Evolutionary conservation across 2,888 invertebrate genomes (phyloP).

Genomic region (Anoncus sp.): DNA sequence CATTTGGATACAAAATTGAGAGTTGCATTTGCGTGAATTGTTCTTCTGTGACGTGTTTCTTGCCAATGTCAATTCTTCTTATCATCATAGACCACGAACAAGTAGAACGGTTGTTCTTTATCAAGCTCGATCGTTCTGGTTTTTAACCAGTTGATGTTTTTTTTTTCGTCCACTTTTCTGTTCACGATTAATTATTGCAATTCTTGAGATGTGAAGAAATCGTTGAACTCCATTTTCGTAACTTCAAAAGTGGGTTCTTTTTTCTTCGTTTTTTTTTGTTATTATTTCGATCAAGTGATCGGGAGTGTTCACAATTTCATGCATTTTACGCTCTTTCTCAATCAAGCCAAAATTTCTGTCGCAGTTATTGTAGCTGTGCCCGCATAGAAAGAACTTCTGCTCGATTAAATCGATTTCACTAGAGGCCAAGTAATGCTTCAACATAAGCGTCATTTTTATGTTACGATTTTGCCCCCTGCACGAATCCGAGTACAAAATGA

Average conservation of each 20-base stretch:
- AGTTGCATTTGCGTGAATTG: slow-evolving; percentile 3
- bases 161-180: slow-evolving; percentile 1
- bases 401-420: slow-evolving; percentile 3
- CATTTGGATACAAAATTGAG: slow-evolving; percentile 10
- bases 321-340: too few relatives aligned
- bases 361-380: too few relatives aligned
- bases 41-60: slow-evolving; percentile 6
- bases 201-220: not conserved
- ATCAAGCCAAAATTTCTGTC: too few relatives aligned
- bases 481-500: slow-evolving; percentile 10
- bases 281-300: slow-evolving; percentile 8
- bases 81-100: slow-evolving; percentile 5
- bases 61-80: slow-evolving; percentile 2
- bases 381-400: too few relatives aligned
- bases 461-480: not conserved
- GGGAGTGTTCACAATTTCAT: not conserved
- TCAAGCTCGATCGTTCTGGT: not conserved
- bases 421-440: slow-evolving; percentile 11
- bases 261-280: not conserved
- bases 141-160: not conserved
- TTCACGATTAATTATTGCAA: slow-evolving; percentile 8
- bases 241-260: slow-evolving; percentile 8
- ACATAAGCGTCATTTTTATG: slow-evolving; percentile 10
- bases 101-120: slow-evolving; percentile 1
- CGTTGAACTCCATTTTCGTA: slow-evolving; percentile 5